phyloP scores from a whole-genome alignment of 2,113 vertebrate species.

The Odontesthes bonariensis region DNA sequence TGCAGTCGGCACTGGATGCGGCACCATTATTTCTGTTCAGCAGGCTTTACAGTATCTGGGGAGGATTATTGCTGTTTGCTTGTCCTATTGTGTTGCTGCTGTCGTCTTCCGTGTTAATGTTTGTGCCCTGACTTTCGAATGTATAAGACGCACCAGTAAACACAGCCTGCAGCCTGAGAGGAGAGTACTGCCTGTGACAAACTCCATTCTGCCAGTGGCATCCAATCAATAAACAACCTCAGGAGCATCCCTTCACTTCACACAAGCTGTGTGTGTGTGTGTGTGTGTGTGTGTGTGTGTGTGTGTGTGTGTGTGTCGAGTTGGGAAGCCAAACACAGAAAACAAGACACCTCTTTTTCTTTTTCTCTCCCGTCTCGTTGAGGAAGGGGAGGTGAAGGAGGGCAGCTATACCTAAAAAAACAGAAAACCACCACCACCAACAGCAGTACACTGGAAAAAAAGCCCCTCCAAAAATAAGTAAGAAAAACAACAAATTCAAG shows the following conservation, averaged over 20 bases:
- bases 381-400: background rate
- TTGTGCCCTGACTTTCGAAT: conserved; percentile 30
- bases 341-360: conserved; percentile 50
- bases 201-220: conserved; percentile 60
- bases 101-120: conserved; percentile 19
- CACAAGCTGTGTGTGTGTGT: background rate
- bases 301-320: conserved; percentile 9
- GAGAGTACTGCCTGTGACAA: conserved; percentile 54
- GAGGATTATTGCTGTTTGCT: conserved; percentile 54
- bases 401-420: conserved; percentile 28
- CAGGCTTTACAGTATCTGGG: conserved; percentile 44
- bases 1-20: conserved; percentile 21
- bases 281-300: background rate
- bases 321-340: conserved; percentile 37
- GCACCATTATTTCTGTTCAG: conserved; percentile 63
- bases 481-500: no score
- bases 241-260: conserved; percentile 29
- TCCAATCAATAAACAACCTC: conserved; percentile 64
- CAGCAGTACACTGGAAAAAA: no score
- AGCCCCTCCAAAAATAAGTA: no score
- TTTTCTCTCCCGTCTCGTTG: conserved; percentile 16
- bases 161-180: conserved; percentile 55
- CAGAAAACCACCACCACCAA: conserved; percentile 29
- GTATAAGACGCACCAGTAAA: conserved; percentile 59
- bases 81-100: conserved; percentile 36